A percentile compares a stretch with the other conserved stretches of the same genome.
phyloP scores from a whole-genome alignment of 2,797 vertebrate genomes.

The Brotula barbata region DNA sequence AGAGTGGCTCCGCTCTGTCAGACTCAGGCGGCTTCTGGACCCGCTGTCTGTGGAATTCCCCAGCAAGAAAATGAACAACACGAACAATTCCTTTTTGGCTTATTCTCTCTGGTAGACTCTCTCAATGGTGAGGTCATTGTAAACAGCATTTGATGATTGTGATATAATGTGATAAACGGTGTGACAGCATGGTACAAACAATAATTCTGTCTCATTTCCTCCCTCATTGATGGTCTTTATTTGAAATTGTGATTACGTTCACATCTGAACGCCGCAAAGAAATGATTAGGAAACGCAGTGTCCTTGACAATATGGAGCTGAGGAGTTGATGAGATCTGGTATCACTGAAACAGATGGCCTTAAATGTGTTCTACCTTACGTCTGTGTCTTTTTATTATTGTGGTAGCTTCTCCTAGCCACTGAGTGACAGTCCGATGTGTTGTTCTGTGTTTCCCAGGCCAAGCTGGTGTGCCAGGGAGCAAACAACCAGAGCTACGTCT shows the following conservation, averaged over 20 bases:
- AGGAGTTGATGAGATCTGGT: not conserved
- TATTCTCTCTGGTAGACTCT: slow-evolving; percentile 4
- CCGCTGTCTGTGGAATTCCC: too few relatives aligned
- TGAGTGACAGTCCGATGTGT: not conserved
- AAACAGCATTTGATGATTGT: too few relatives aligned
- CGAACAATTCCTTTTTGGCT: slow-evolving; percentile 10
- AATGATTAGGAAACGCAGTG: too few relatives aligned
- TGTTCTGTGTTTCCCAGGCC: slow-evolving; percentile 73
- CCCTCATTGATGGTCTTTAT: too few relatives aligned
- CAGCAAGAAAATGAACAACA: not conserved
- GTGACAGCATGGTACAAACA: not conserved
- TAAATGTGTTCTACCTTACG: not conserved
- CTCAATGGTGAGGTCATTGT: slow-evolving; percentile 65
- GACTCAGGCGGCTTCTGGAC: slow-evolving; percentile 22
- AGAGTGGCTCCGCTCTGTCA: slow-evolving; percentile 28
- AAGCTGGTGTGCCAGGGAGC: slow-evolving; percentile 86
- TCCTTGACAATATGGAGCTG: too few relatives aligned
- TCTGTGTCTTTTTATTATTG: not conserved
- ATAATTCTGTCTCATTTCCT: not conserved
- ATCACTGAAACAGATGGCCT: not conserved
- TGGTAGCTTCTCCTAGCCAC: not conserved
- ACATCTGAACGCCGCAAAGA: too few relatives aligned
- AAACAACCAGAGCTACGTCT: slow-evolving; percentile 93
- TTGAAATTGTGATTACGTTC: too few relatives aligned
- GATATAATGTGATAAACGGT: too few relatives aligned